Conservation (phyloP, 2,113 vertebrate species). For the Cygnus buccinator region DNA sequence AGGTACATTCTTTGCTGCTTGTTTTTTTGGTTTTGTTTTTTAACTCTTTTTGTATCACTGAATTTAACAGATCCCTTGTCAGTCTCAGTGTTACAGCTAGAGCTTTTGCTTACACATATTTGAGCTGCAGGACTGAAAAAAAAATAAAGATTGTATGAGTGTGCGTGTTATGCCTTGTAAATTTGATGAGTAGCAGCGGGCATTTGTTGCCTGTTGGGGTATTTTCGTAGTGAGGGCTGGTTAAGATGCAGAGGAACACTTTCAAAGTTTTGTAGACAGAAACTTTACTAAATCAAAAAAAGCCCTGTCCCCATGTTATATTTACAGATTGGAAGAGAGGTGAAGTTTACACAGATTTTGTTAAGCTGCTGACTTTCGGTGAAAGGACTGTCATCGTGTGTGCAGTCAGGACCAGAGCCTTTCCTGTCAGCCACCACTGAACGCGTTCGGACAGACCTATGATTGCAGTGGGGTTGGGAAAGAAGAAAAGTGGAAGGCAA, state of each 20-base stretch:
- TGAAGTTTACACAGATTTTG: not conserved
- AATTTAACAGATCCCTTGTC: slow-evolving; percentile 11
- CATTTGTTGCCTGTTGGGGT: not conserved
- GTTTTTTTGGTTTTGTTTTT: not conserved
- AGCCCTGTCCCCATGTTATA: not conserved
- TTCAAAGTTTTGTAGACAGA: not conserved
- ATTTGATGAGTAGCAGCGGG: not conserved
- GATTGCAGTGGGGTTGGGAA: not conserved
- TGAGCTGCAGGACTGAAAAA: not conserved
- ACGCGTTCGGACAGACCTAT: not conserved
- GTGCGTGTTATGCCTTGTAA: not conserved
- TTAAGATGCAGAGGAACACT: not conserved
- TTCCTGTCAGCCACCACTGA: not conserved
- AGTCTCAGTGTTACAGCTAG: not conserved
- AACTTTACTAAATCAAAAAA: not conserved
- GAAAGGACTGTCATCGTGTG: fast-evolving
- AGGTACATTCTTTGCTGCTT: slow-evolving; percentile 49
- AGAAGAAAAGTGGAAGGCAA: not conserved
- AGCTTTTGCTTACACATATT: not conserved
- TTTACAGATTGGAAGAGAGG: not conserved
- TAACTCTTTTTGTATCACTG: not conserved
- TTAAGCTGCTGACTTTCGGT: not conserved
- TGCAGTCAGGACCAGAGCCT: not conserved
- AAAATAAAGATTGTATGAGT: not conserved
- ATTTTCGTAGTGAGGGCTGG: not conserved